Evolutionary conservation across 1,140 invertebrate species (phyloP), one percentile per base, ranked within the genome.

Genomic region (Nasonia giraulti): DNA sequence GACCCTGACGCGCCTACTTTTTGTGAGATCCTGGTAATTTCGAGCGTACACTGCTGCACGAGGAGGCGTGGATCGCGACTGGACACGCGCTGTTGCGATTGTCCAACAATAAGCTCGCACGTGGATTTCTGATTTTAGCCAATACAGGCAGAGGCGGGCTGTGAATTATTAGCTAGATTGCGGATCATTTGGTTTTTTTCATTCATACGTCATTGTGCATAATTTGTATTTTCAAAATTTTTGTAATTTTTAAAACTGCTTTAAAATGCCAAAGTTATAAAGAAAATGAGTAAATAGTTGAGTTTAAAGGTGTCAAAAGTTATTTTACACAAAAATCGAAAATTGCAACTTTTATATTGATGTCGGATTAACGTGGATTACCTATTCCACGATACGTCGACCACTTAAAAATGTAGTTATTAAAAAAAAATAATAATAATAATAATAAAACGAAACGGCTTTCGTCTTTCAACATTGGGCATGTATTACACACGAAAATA

Each of bases 21-120:
- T 11, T 2, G 11, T 11, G 37, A n/a, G 71, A 85, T 85, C 78
- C 68, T 31, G 78, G 50, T 23, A 85, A 85, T 85, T 81, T 68
- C 31, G 17, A 6, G 17, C n/a, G 55, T 20, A n/a, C 20, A 20
- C 20, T n/a, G 55, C 2, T 62, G 4, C 7, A 5, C 17, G 55
- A 62, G 55, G 55, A 20, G 55, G 55, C 20, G 55, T 62, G 17
- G 2, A 62, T 5, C 55, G 55, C 55, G 55, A 62, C 55, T 62
- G 55, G 55, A 62, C 55, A 62, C 55, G 55, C 17, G 55, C 55
- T 62, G 17, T n/a, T 7, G 55, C 20, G 17, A 62, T 62, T 62
- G 20, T 62, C 33, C 33, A 37, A 17, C 55, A n/a, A 20, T 20
- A 2, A 20, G 55, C 20, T 2, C 2, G 17, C 20, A 62, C 20